These are phyloP conservation scores for Beaufortia kweichowensis DNA, from an alignment of 2,113 vertebrate species.

Conservation along the genomic window DNA sequence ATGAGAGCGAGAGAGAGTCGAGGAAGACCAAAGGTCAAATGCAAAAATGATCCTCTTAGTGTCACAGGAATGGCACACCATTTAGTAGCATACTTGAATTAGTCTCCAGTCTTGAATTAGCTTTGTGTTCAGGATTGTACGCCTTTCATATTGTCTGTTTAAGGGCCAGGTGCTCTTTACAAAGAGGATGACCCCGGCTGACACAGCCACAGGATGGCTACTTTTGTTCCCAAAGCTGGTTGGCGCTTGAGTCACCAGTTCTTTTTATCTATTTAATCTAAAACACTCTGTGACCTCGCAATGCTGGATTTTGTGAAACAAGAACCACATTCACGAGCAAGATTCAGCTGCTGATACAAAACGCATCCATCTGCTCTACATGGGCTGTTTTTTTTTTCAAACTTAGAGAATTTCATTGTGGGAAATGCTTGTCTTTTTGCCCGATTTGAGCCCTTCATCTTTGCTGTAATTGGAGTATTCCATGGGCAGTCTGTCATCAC, in stretches of 20 bases:
- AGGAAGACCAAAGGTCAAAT: slow-evolving; percentile 33
- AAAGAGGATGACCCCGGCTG: slow-evolving; percentile 22
- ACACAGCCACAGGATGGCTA: slow-evolving; percentile 36
- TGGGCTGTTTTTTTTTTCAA: slow-evolving; percentile 3
- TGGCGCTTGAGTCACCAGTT: background rate
- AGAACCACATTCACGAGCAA: background rate
- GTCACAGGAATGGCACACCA: slow-evolving; percentile 32
- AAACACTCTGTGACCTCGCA: slow-evolving; percentile 11
- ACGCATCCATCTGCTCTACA: slow-evolving; percentile 17
- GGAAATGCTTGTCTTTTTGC: slow-evolving; percentile 21
- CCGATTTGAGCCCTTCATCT: background rate
- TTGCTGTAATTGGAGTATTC: background rate
- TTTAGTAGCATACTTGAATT: slow-evolving; percentile 35
- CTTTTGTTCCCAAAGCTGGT: slow-evolving; percentile 30
- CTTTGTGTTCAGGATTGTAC: slow-evolving; percentile 37
- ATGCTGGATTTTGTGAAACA: slow-evolving; percentile 19
- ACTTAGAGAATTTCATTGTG: background rate
- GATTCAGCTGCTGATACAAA: slow-evolving; percentile 31
- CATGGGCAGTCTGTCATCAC: background rate
- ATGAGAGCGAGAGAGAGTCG: slow-evolving; percentile 35
- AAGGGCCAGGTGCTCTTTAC: slow-evolving; percentile 37
- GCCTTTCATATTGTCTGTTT: slow-evolving; percentile 32
- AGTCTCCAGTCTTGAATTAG: slow-evolving; percentile 7
- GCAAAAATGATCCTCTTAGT: slow-evolving; percentile 36
- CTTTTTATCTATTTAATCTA: slow-evolving; percentile 7